Base-by-base conservation (phyloP, 2,888 invertebrate genomes). In the Oligia latruncula region DNA sequence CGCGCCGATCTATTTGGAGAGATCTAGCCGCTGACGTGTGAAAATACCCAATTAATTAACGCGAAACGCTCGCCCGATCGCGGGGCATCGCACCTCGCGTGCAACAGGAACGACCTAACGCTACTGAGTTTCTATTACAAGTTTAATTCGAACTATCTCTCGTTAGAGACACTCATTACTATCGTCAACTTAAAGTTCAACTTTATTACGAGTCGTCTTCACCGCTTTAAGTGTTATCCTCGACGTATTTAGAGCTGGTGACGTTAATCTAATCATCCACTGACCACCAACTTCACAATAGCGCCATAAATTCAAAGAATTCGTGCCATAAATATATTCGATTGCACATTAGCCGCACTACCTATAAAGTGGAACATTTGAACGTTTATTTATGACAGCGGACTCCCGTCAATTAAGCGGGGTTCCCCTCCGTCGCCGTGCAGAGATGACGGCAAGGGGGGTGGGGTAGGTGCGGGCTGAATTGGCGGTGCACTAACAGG, bases 1-100 rank as follows among this genome's bases (percentile, higher is more conserved):
- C 92, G 93, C 94, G 93, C 94, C 95, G 96, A 97, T 97, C 97
- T 96, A 96, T 96, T 97, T 95, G 96, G 96, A 94, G 92, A 95
- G 97, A 97, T 97, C 96, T 96, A 94, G 94, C 94, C 93, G 94
- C 92, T 96, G 97, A 97, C 97, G 97, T 97, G 97, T 97, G 97
- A 97, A 97, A 97, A 97, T 96, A 96, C 94, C 97, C 97, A 97
- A 97, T 97, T 97, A 97, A 97, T 97, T 97, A 97, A 95, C 95
- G 95, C 95, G 95, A 93, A 95, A 95, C 95, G 92, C 91, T 92
- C 91, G 88, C 92, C 90, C 91, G 91, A 94, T 93, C 93, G 90
- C 91, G 90, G 92, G 94, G 90, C 95, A 94, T 94, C 94, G 94
- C 92, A 91, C 93, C 94, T 95, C 94, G 96, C 96, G 95, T 95